Evolutionary conservation across 2,888 invertebrate genomes (phyloP).

Genomic region (Ferdinandea cuprea): DNA sequence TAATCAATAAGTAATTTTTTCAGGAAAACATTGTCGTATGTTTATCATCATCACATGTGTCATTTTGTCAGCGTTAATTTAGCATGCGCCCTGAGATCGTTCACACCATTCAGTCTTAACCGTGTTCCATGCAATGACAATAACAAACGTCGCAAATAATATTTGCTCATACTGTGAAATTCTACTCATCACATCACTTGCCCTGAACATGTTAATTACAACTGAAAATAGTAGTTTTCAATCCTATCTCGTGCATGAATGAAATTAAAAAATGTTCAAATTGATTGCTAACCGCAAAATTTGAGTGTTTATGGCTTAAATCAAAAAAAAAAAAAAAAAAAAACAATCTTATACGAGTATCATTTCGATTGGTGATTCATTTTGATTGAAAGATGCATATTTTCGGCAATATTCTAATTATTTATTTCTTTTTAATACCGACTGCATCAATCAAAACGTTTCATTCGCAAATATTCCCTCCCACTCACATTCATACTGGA

Average conservation of each 20-base stretch:
- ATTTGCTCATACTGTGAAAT: not conserved
- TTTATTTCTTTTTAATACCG: not conserved
- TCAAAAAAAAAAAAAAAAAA: no score
- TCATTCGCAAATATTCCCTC: slow-evolving; percentile 1
- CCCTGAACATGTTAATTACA: slow-evolving; percentile 7
- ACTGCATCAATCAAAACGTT: slow-evolving; percentile 19
- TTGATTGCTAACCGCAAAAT: slow-evolving; percentile 18
- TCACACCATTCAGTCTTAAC: not conserved
- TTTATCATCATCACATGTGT: not conserved
- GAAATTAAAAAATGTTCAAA: not conserved
- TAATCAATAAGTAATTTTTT: no score
- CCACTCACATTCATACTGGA: slow-evolving; percentile 20
- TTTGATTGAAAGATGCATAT: not conserved
- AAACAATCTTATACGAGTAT: not conserved
- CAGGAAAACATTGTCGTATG: no score
- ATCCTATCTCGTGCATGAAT: not conserved
- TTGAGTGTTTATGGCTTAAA: not conserved
- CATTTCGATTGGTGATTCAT: not conserved
- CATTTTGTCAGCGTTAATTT: not conserved
- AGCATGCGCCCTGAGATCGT: not conserved
- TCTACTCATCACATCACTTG: not conserved
- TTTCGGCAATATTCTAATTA: not conserved
- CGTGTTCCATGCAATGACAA: not conserved
- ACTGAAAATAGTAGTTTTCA: not conserved
- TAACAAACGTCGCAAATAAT: not conserved